Base-by-base conservation (phyloP, 2,797 vertebrate species). In the Acridotheres tristis region DNA sequence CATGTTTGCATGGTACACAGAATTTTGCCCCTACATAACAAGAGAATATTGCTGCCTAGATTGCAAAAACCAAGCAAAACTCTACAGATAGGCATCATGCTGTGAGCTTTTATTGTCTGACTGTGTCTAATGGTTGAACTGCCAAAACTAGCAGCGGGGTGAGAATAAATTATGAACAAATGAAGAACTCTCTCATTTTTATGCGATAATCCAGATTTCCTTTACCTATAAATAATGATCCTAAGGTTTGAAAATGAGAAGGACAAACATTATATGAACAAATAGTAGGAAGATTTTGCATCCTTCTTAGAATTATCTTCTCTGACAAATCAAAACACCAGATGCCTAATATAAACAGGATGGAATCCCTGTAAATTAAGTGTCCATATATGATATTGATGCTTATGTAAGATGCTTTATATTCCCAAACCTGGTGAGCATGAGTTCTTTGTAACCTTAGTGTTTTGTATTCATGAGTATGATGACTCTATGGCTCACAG, bases 41-140 rank as follows among this genome's bases (percentile, higher is more conserved):
- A 67, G 90, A 94, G 50, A 88, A 42, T 74, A 61, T 65, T 79
- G 30, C 84, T 93, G 73, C 48, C 38, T 65, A 50, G 48, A 80
- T 67, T 85, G 79, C 75, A 91, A 92, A 89, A 95, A 7, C 26
- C 29, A 15, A 73, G 38, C 20, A 89, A 82, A 94, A 76, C 53
- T 86, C 34, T 30, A 73, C 57, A 79, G 71, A 88, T 57, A 58
- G 3, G 21, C 65, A 89, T 53, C 93, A 40, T 38, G 47, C 94
- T 96, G 95, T 90, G 89, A 88, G 65, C 51, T 90, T 94, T 96
- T 92, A 95, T 94, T 96, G 69, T 91, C 88, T 93, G 65, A 92
- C 92, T 94, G 93, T 7, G 65, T 78, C 59, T 88, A 91, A 87
- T 73, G 48, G 51, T 10, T 71, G 54, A 73, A 51, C 79, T 94